Conservation (phyloP, 2,888 invertebrate genomes). For the Pegoplata infirma region DNA sequence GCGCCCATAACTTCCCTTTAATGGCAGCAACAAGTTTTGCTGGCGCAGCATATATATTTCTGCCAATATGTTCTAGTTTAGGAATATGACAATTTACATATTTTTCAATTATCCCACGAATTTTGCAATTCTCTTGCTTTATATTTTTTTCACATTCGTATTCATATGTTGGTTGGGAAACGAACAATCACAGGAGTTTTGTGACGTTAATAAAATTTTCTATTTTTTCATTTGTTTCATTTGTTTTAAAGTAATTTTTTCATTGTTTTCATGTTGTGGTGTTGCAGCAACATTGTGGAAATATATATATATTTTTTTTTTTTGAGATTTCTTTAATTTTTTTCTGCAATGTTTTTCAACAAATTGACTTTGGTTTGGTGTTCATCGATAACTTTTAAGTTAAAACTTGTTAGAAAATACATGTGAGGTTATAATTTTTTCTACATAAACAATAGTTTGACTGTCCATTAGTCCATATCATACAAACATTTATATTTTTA, state of each 20-base stretch:
- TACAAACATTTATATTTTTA: no score
- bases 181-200: conserved; percentile 53
- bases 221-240: conserved; percentile 21
- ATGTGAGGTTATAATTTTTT: background rate
- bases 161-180: no score
- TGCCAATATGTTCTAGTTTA: no score
- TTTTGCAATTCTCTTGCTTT: no score
- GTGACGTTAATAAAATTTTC: conserved; percentile 56
- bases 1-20: no score
- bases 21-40: no score
- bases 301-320: no score
- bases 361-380: conserved; percentile 57
- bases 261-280: conserved; percentile 57
- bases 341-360: conserved; percentile 26
- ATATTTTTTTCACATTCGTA: background rate
- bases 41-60: no score
- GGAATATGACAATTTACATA: background rate
- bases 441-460: background rate
- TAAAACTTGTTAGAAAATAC: conserved; percentile 1
- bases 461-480: background rate
- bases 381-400: conserved; percentile 45
- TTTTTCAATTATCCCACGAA: background rate
- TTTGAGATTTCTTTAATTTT: conserved; percentile 15
- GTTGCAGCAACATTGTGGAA: conserved; percentile 39
- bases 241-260: conserved; percentile 23